These are phyloP conservation scores for Griposia aprilina DNA, from an alignment of 2,888 invertebrate genomes.

Conservation along the genomic window DNA sequence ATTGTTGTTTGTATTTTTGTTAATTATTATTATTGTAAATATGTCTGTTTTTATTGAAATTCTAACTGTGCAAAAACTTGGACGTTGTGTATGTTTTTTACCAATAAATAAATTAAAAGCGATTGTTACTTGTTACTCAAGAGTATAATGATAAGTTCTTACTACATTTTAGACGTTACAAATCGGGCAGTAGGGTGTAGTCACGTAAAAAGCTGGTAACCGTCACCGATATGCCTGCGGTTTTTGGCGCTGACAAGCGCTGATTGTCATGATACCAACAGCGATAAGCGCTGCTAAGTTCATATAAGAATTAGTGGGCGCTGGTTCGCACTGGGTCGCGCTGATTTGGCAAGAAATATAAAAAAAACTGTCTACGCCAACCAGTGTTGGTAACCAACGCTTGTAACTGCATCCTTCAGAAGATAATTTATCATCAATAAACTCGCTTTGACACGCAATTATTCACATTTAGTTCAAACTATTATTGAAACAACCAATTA, in stretches of 20 bases:
- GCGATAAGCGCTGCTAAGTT: neutral
- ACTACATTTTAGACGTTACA: neutral
- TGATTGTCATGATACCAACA: neutral
- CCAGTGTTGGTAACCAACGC: neutral
- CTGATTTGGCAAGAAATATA: neutral
- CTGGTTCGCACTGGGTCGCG: too few relatives aligned
- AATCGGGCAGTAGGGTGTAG: neutral
- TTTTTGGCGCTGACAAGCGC: too few relatives aligned
- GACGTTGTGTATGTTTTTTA: too few relatives aligned
- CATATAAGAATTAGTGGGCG: too few relatives aligned
- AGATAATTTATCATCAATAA: neutral
- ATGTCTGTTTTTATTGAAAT: too few relatives aligned
- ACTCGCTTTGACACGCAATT: neutral
- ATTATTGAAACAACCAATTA: slow-evolving; percentile 1
- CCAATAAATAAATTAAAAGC: too few relatives aligned
- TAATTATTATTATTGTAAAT: too few relatives aligned
- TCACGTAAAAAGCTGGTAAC: too few relatives aligned
- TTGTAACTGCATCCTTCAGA: neutral
- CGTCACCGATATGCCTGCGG: too few relatives aligned
- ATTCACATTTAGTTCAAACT: slow-evolving; percentile 10
- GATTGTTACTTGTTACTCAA: neutral
- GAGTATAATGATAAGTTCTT: neutral
- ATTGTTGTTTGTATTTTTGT: too few relatives aligned
- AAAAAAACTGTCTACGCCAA: neutral
- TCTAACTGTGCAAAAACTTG: too few relatives aligned